These are phyloP conservation scores for Mesaphorura yosii DNA, from an alignment of 1,140 invertebrate genomes.

Conservation along the genomic window DNA sequence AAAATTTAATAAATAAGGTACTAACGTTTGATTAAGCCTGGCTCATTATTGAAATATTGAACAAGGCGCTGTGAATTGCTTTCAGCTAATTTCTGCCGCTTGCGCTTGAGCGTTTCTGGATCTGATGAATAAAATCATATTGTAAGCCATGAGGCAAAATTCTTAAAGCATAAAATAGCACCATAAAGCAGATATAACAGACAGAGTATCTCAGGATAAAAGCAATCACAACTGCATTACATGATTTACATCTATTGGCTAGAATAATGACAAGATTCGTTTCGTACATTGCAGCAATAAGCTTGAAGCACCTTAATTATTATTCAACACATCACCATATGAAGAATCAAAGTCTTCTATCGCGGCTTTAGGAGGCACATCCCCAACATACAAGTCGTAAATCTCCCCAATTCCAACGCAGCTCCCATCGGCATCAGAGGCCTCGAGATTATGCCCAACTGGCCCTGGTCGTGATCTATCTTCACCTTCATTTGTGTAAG, in stretches of 20 bases:
- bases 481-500: too few relatives aligned
- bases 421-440: too few relatives aligned
- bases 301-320: conserved; percentile 1
- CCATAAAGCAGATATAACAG: too few relatives aligned
- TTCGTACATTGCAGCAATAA: too few relatives aligned
- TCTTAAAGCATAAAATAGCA: background rate
- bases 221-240: too few relatives aligned
- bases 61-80: conserved; percentile 14
- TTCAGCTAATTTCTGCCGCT: conserved; percentile 25
- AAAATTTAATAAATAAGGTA: background rate
- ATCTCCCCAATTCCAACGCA: conserved; percentile 54
- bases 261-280: too few relatives aligned
- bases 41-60: conserved; percentile 12
- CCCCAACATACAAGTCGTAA: conserved; percentile 50
- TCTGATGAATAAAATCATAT: conserved; percentile 5
- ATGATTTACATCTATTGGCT: too few relatives aligned
- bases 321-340: conserved; percentile 2
- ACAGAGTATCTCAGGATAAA: too few relatives aligned
- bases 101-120: conserved; percentile 24
- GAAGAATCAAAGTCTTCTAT: conserved; percentile 61
- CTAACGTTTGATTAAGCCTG: conserved; percentile 3
- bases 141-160: background rate
- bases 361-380: conserved; percentile 56
- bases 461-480: too few relatives aligned
- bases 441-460: too few relatives aligned